Evolutionary conservation across 2,888 invertebrate genomes (phyloP), one percentile per base, ranked within the genome.

Genomic region (Acronicta alni): DNA sequence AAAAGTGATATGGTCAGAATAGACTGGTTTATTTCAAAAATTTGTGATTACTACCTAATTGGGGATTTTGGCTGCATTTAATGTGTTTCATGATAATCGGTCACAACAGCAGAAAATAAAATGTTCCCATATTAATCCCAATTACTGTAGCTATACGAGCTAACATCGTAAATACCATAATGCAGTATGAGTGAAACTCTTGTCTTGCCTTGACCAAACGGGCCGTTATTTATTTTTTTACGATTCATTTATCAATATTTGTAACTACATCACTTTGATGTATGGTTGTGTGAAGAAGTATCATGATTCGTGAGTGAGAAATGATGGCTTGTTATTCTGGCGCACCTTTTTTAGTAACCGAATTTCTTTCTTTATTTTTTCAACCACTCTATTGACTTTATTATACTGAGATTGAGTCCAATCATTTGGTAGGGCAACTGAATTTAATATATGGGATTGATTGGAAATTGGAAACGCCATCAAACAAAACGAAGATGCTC

Each of bases 201-300:
- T 45, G 47, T 52, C 32, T 72, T 44, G 18, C 59, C 20, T 55
- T 68, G 70, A 62, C 55, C 67, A 51, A 62, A 51, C 53, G 55
- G 44, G 41, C 39, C 39, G 61, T 61, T 63, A 54, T 67, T 76
- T 67, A 71, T 67, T 61, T 61, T n/a, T 75, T 69, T 62, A 76
- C 77, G 74, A 45, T 39, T 71, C 77, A 76, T 76, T 70, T 65
- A 79, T 76, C 77, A 77, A 79, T 77, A 77, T 77, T 76, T 70
- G 67, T 70, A 61, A 65, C 66, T 68, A 59, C 62, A 35, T 59
- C 48, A 32, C 57, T 66, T 62, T 77, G 77, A 77, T 79, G 49
- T 76, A 77, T 61, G 48, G 17, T 49, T 44, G 63, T 62, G 57
- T 69, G 42, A 62, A 54, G 48, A 56, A 58, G 76, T 63, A 67